A percentile compares a stretch with the other conserved stretches of the same genome.
These are phyloP conservation scores for Torymus auratus DNA, from an alignment of 2,888 invertebrate species.

Conservation along the genomic window DNA sequence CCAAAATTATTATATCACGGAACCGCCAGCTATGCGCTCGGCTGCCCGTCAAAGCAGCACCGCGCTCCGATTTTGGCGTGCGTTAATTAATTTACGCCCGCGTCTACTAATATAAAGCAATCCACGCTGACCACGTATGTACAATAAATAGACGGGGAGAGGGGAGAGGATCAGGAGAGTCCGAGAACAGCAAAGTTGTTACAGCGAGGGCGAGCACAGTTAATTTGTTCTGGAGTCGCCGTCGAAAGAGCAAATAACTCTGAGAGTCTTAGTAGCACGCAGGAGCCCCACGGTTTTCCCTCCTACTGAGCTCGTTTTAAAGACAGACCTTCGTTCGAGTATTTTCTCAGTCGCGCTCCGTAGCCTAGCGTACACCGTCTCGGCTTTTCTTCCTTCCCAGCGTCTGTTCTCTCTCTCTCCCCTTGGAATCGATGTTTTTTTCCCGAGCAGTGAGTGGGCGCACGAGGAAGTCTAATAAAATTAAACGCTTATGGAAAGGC, in stretches of 20 bases:
- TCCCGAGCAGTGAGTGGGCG: background rate
- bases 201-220: background rate
- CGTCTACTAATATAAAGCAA: no score
- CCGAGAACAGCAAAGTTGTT: conserved; percentile 20
- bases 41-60: no score
- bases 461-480: conserved; percentile 4
- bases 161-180: background rate
- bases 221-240: conserved; percentile 16
- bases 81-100: no score
- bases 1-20: no score
- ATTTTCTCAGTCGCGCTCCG: background rate
- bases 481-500: conserved; percentile 18
- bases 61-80: no score
- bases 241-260: conserved; percentile 27
- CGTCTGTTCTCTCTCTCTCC: no score
- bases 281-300: no score
- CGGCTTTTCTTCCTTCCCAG: no score
- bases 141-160: no score
- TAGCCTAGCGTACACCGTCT: no score
- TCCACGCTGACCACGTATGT: no score
- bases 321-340: background rate
- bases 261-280: background rate
- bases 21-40: no score
- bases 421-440: background rate
- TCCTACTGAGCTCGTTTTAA: background rate